phyloP scores from a whole-genome alignment of 2,113 vertebrate species.

The Notarius lentiginosus region DNA sequence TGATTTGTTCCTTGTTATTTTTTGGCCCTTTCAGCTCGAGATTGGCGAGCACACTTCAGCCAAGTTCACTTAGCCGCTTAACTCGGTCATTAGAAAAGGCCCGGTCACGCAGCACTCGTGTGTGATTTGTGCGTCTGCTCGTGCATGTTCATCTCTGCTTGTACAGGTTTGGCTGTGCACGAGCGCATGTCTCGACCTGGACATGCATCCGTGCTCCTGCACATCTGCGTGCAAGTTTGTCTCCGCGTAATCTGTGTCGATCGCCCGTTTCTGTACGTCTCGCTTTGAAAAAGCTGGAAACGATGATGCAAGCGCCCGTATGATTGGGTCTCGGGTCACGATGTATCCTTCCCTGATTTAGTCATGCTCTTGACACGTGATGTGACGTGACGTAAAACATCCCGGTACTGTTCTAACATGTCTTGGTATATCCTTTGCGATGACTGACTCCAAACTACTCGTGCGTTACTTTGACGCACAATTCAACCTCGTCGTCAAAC shows the following conservation, averaged over 20 bases:
- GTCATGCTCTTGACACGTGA: too few relatives aligned
- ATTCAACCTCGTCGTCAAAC: too few relatives aligned
- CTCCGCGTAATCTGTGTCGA: neutral
- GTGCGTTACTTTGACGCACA: too few relatives aligned
- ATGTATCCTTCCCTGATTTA: too few relatives aligned
- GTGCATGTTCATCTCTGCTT: neutral
- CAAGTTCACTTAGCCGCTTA: conserved; percentile 45
- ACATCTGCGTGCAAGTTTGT: neutral
- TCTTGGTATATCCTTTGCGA: too few relatives aligned
- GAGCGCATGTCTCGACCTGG: neutral
- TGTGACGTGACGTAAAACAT: too few relatives aligned
- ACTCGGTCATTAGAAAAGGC: conserved; percentile 49
- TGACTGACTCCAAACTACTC: too few relatives aligned
- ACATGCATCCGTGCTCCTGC: neutral
- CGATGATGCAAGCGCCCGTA: too few relatives aligned
- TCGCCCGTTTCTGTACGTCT: too few relatives aligned
- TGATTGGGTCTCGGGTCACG: too few relatives aligned
- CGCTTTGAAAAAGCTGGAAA: too few relatives aligned
- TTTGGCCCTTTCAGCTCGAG: conserved; percentile 39
- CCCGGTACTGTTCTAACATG: too few relatives aligned
- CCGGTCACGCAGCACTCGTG: conserved; percentile 8
- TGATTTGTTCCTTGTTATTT: conserved; percentile 51
- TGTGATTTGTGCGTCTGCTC: neutral
- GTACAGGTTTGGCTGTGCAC: neutral
- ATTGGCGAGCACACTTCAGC: conserved; percentile 36